phyloP scores from a whole-genome alignment of 1,140 invertebrate species.

The Fragariocoptes setiger region DNA sequence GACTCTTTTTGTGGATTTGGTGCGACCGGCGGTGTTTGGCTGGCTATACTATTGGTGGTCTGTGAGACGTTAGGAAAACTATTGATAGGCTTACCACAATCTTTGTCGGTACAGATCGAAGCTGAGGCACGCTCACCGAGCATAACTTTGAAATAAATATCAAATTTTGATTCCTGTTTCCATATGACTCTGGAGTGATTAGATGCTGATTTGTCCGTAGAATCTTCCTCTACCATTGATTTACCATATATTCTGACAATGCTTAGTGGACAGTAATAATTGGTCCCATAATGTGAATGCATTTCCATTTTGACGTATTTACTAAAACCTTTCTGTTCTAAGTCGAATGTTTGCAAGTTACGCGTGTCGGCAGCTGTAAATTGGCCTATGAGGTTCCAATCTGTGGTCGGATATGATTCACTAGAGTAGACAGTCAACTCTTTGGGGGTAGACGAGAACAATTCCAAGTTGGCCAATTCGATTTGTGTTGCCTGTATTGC shows the following conservation, averaged over 20 bases:
- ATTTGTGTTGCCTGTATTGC: conserved; percentile 63
- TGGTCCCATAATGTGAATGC: conserved; percentile 62
- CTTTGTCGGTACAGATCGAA: conserved; percentile 1
- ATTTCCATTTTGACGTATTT: conserved; percentile 66
- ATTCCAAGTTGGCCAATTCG: conserved; percentile 83
- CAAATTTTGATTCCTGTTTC: background rate
- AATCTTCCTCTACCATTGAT: conserved; percentile 20
- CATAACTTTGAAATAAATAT: background rate
- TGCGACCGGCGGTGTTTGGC: no score
- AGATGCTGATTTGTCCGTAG: conserved; percentile 14
- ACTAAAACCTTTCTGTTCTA: conserved; percentile 45
- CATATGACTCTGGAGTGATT: conserved; percentile 1
- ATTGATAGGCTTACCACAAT: no score
- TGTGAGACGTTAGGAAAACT: no score
- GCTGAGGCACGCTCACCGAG: background rate
- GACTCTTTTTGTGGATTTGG: no score
- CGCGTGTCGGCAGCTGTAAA: conserved; percentile 57
- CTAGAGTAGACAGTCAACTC: conserved; percentile 47
- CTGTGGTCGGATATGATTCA: conserved; percentile 59
- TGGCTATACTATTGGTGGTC: no score
- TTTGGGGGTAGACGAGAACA: conserved; percentile 82
- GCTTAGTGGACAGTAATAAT: conserved; percentile 88
- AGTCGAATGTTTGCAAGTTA: conserved; percentile 50
- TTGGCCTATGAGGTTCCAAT: conserved; percentile 56
- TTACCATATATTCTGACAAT: conserved; percentile 64